Evolutionary conservation across 2,113 vertebrate species (phyloP), one percentile per base, ranked within the genome.

Genomic region (Echinops telfairi): DNA sequence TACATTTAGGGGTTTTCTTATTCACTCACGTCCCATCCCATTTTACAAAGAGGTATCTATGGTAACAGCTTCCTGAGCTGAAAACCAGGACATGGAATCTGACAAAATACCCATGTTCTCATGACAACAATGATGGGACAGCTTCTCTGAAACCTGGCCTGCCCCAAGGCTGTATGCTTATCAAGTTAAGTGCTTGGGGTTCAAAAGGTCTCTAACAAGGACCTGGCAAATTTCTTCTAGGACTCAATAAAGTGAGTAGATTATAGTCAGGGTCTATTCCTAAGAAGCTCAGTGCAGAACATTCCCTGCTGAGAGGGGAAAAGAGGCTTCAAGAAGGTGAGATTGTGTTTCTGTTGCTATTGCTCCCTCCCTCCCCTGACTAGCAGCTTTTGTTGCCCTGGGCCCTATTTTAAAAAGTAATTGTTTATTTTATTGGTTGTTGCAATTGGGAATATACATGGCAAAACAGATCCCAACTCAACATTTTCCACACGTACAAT

Each of bases 41-140:
- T 91, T 94, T 92, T 84, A 36, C 81, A 95, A 95, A 84, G 66
- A 88, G 43, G 94, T 95, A 92, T 94, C 96, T 94, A 96, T 96
- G 95, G 96, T 84, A 96, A 97, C 86, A 73, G 60, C 95, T 92
- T 92, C 83, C 83, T 96, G 86, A 86, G 90, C 88, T 94, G 86
- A 90, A 95, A 94, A 96, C 70, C 90, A 89, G 94, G 90, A 83
- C 85, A 86, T 70, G 77, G 14, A 71, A 95, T 86, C 86, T 92
- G 79, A 95, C 86, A 95, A 93, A 94, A 81, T 90, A 91, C 47
- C 22, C 89, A 82, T 88, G 93, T 96, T 96, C 92, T 96, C 94
- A 96, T 93, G 93, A 96, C 96, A 97, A 93, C 77, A 85, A 76
- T 38, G 43, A 53, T 53, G 83, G 82, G 83, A 78, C 17, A 90